These are phyloP conservation scores for Axea sp. DNA, from an alignment of 2,888 invertebrate species.

Conservation along the genomic window DNA sequence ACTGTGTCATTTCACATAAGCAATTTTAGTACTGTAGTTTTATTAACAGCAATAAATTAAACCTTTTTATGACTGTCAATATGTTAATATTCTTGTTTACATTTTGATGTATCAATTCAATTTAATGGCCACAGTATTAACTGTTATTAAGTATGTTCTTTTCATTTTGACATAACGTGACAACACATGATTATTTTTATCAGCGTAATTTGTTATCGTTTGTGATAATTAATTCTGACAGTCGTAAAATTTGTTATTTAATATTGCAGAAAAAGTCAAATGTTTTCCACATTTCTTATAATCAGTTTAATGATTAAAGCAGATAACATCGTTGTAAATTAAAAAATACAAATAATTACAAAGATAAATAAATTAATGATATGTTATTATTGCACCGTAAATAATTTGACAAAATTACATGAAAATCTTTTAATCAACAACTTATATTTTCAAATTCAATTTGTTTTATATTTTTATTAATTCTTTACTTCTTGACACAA, in stretches of 20 bases:
- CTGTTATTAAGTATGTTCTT: slow-evolving; percentile 47
- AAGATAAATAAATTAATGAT: slow-evolving; percentile 5
- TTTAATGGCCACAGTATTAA: slow-evolving; percentile 51
- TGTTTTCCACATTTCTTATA: neutral
- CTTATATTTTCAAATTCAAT: too few species aligned
- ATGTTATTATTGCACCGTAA: neutral
- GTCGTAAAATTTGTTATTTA: slow-evolving; percentile 7
- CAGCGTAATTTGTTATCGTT: slow-evolving; percentile 39
- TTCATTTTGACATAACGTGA: slow-evolving; percentile 46
- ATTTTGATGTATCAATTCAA: slow-evolving; percentile 56
- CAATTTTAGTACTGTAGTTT: slow-evolving; percentile 46
- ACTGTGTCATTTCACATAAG: slow-evolving; percentile 39
- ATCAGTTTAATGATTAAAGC: slow-evolving; percentile 3
- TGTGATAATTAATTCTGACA: slow-evolving; percentile 35
- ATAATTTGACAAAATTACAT: too few species aligned
- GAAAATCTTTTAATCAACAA: too few species aligned
- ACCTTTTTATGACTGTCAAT: slow-evolving; percentile 54
- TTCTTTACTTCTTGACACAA: too few species aligned
- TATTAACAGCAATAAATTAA: slow-evolving; percentile 52
- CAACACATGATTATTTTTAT: slow-evolving; percentile 47
- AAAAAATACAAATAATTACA: neutral
- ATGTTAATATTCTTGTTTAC: slow-evolving; percentile 61
- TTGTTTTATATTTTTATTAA: too few species aligned
- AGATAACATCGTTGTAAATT: slow-evolving; percentile 9
- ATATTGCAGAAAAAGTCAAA: neutral